A percentile compares a stretch with the other conserved stretches of the same genome.
These are phyloP conservation scores for Cyclargus thomasi DNA, from an alignment of 1,140 invertebrate genomes.

Conservation along the genomic window DNA sequence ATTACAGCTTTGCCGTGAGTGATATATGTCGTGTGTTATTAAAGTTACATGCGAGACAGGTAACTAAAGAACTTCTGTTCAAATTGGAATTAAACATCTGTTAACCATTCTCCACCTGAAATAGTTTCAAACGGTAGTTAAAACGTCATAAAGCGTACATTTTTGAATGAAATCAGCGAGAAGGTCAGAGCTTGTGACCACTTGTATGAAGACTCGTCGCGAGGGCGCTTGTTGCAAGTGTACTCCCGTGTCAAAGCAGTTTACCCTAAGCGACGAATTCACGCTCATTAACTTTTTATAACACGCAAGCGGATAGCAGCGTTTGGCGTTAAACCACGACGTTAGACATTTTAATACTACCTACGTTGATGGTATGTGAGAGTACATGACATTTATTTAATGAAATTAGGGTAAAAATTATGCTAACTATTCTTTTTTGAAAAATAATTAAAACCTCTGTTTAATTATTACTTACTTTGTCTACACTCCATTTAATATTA, in stretches of 20 bases:
- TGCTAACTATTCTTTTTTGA: no score
- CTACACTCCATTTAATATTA: no score
- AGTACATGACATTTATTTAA: no score
- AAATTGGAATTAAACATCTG: no score
- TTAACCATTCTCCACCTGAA: not conserved
- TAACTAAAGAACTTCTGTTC: no score
- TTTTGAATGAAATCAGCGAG: not conserved
- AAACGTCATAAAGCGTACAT: not conserved
- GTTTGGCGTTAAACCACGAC: not conserved
- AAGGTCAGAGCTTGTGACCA: conserved; percentile 82
- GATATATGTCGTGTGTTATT: no score
- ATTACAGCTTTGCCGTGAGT: not conserved
- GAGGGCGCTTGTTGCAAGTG: conserved; percentile 5
- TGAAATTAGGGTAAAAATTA: no score
- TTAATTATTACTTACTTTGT: no score
- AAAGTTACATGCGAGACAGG: no score
- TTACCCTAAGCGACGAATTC: not conserved
- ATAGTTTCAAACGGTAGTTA: not conserved
- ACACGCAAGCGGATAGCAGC: not conserved
- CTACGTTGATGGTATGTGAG: no score
- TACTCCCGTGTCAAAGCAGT: not conserved
- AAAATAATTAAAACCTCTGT: no score
- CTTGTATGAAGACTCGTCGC: not conserved
- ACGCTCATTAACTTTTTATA: not conserved
- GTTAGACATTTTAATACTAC: no score